Evolutionary conservation across 2,888 invertebrate genomes (phyloP).

Genomic region (Drosophila flavopinicola): DNA sequence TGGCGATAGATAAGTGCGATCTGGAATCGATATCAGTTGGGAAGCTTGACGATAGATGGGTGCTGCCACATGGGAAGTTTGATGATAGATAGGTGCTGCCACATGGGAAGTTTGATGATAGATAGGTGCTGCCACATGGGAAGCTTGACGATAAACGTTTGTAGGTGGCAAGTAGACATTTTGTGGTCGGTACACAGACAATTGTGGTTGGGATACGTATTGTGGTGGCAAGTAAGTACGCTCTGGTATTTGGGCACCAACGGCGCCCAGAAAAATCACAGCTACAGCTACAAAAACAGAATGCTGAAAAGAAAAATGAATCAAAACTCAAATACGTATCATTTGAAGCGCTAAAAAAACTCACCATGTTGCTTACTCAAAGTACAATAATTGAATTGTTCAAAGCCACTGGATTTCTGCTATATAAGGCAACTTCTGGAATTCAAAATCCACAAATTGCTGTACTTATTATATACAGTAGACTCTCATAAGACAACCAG

Average conservation of each 20-base stretch:
- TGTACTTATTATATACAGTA: too few species aligned
- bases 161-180: conserved; percentile 36
- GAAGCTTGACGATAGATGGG: not conserved
- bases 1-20: not conserved
- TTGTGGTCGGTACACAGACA: not conserved
- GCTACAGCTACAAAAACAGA: conserved; percentile 17
- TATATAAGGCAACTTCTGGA: conserved; percentile 47
- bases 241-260: not conserved
- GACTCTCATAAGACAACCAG: too few species aligned
- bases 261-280: conserved; percentile 32
- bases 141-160: not conserved
- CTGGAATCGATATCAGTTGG: not conserved
- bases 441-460: conserved; percentile 16
- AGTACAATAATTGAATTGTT: conserved; percentile 39
- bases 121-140: not conserved
- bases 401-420: conserved; percentile 25
- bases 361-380: conserved; percentile 62
- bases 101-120: too few species aligned
- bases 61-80: too few species aligned
- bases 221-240: conserved; percentile 43
- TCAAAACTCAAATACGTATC: too few species aligned
- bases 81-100: not conserved
- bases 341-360: conserved; percentile 7
- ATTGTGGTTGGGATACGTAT: not conserved
- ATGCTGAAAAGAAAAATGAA: conserved; percentile 27